phyloP scores from a whole-genome alignment of 2,113 vertebrate species.

The Struthidea cinerea region DNA sequence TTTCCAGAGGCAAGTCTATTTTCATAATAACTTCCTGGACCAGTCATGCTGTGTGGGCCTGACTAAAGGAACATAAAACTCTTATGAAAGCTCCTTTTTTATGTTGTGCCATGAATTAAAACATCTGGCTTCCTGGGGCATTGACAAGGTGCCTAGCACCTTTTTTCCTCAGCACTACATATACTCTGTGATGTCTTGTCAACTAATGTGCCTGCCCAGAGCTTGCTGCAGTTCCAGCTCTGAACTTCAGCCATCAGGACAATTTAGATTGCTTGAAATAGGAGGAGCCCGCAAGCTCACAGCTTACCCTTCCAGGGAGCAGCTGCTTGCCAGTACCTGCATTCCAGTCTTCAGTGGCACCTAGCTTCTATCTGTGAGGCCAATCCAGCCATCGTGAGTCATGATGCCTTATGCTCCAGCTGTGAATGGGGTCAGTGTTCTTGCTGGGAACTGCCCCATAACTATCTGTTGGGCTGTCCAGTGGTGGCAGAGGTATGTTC shows the following conservation, averaged over 20 bases:
- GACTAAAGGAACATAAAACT: slow-evolving; percentile 4
- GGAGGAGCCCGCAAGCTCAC: background rate
- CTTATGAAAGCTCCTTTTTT: slow-evolving; percentile 40
- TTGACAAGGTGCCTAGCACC: slow-evolving; percentile 30
- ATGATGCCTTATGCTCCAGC: background rate
- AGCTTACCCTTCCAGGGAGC: background rate
- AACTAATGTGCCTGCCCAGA: background rate
- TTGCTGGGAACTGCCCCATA: background rate
- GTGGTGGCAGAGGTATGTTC: background rate
- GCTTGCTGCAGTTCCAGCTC: background rate
- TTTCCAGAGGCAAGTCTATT: slow-evolving; percentile 43
- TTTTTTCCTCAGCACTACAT: background rate
- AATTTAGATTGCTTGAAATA: background rate
- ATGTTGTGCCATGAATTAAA: slow-evolving; percentile 35
- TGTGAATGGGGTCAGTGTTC: slow-evolving; percentile 46
- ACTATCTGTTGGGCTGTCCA: slow-evolving; percentile 10
- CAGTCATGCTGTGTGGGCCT: slow-evolving; percentile 46
- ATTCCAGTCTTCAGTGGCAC: slow-evolving; percentile 41
- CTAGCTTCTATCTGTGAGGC: slow-evolving; percentile 26
- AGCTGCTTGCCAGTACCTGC: slow-evolving; percentile 44
- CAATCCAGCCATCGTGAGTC: background rate
- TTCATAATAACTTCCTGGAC: slow-evolving; percentile 47
- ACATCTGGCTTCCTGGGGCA: background rate
- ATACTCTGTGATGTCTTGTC: background rate
- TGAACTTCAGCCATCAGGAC: slow-evolving; percentile 11